Evolutionary conservation across 2,797 vertebrate species (phyloP).

Genomic region (Synaphobranchus kaupii): DNA sequence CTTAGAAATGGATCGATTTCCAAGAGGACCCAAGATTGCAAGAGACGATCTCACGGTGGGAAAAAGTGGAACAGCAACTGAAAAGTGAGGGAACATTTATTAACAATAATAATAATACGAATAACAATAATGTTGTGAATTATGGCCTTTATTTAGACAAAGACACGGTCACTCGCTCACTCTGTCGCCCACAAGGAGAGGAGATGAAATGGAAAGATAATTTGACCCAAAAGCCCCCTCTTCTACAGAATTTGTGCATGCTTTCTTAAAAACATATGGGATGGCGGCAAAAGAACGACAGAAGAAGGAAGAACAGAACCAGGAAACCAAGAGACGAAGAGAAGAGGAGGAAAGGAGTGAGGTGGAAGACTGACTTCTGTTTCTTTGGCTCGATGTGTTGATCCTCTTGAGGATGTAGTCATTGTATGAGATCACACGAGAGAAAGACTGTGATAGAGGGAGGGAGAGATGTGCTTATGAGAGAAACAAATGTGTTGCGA

Average conservation of each 20-base stretch:
- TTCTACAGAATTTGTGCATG: conserved; percentile 74
- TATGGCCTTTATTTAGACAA: conserved; percentile 47
- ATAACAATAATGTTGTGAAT: conserved; percentile 33
- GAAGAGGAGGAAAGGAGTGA: conserved; percentile 42
- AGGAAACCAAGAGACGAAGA: neutral
- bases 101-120: conserved; percentile 46
- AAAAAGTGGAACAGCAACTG: conserved; percentile 27
- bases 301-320: neutral
- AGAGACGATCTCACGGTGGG: conserved; percentile 26
- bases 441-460: conserved; percentile 27
- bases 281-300: neutral
- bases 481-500: conserved; percentile 6
- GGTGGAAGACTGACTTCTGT: neutral
- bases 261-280: conserved; percentile 58
- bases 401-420: conserved; percentile 6
- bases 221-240: conserved; percentile 45
- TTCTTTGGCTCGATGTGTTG: neutral
- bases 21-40: conserved; percentile 34
- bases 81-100: conserved; percentile 44
- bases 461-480: conserved; percentile 37
- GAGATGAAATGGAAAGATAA: conserved; percentile 47
- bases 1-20: neutral
- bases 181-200: conserved; percentile 53
- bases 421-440: conserved; percentile 24
- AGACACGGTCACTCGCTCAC: conserved; percentile 52